Base-by-base conservation (phyloP, 2,888 invertebrate species). In the Drosophila greeni region DNA sequence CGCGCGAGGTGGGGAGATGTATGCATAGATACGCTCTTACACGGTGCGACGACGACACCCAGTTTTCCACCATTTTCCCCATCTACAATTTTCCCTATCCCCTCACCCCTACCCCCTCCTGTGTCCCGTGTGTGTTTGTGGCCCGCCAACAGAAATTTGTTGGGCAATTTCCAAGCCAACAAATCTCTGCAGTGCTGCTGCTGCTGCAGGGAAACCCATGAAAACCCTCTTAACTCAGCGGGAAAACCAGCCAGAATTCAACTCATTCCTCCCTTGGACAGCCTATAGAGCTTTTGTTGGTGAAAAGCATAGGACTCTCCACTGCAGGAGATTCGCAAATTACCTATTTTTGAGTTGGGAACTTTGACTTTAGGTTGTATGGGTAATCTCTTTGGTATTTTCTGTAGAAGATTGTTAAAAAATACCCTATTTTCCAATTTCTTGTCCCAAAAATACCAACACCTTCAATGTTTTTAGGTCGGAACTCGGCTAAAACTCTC, bases 141-240 rank as follows among this genome's bases (percentile, higher is more conserved):
- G 83, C 49, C 72, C 76, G 76, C 76, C 74, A 76, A 82, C 77
- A 79, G 85, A 84, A 81, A 81, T 81, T 81, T 81, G 85, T 84
- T 81, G 81, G 81, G 76, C 83, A 84, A 84, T 81, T 84, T 81
- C 85, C 80, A 84, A 81, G 85, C 85, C 80, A 84, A 82, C 83
- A 81, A 81, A 82, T 84, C 81, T 84, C 80, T 82, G 79, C 84
- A 82, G 74, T 69, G 75, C 24, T 67, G 74, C 18, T 6, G 37
- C 26, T 74, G 80, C 64, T 69, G 80, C 81, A 52, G 56, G 39
- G 24, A 23, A 52, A 18, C 76, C 76, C 33, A n/a, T 73, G 75
- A 70, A 70, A 54, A 48, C 26, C 9, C 51, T 29, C 16, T 8
- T 8, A 42, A 23, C 47, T 18, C 16, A 11, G 20, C 39, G 39